A percentile compares a stretch with the other conserved stretches of the same genome.
These are phyloP conservation scores for Chymomyza costata DNA, from an alignment of 1,140 invertebrate species.

Conservation along the genomic window DNA sequence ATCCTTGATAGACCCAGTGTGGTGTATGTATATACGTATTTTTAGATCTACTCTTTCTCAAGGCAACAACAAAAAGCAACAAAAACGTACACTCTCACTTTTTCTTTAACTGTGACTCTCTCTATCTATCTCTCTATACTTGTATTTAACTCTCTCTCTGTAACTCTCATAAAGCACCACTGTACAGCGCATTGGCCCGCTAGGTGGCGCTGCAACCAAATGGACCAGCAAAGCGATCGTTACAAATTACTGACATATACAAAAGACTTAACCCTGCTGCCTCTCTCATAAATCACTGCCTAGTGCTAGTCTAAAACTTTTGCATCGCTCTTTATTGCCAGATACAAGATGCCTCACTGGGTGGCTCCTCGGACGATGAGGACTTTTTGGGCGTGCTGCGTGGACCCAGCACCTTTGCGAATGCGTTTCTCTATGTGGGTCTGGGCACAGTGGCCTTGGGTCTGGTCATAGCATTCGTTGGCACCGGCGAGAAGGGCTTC, in stretches of 20 bases:
- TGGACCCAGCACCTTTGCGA: slow-evolving; percentile 82
- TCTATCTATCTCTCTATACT: too few relatives aligned
- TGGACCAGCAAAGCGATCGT: background rate
- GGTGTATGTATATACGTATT: background rate
- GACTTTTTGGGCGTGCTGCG: slow-evolving; percentile 77
- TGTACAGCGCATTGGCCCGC: too few relatives aligned
- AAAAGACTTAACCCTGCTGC: too few relatives aligned
- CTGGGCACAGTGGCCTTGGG: slow-evolving; percentile 87
- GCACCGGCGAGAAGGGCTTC: slow-evolving; percentile 92
- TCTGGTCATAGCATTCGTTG: slow-evolving; percentile 90
- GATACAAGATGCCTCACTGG: slow-evolving; percentile 75
- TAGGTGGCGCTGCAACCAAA: too few relatives aligned
- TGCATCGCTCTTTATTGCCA: slow-evolving; percentile 9
- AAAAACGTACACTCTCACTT: slow-evolving; percentile 7
- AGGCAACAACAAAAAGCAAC: slow-evolving; percentile 1
- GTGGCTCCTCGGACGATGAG: slow-evolving; percentile 74
- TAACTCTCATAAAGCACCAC: too few relatives aligned
- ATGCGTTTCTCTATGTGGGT: slow-evolving; percentile 89
- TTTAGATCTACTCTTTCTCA: background rate
- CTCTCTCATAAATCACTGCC: too few relatives aligned
- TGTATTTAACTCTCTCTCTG: slow-evolving; percentile 1
- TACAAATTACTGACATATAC: background rate
- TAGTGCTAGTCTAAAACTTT: too few relatives aligned
- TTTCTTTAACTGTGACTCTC: too few relatives aligned
- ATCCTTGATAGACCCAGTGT: slow-evolving; percentile 24